Conservation (phyloP, 2,797 vertebrate genomes). For the Podarcis lilfordi region DNA sequence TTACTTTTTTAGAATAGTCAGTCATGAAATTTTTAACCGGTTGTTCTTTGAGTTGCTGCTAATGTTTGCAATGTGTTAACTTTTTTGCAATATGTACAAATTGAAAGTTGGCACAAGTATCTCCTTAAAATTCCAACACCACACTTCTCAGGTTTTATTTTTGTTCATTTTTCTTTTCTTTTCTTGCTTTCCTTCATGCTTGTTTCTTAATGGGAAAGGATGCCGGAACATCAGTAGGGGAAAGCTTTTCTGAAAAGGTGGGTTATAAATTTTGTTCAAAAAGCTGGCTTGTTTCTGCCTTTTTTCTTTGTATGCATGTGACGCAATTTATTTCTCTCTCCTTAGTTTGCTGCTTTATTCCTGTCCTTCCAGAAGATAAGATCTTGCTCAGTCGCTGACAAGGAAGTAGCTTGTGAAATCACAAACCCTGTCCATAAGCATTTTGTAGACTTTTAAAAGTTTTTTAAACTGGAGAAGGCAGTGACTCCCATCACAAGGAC, state of each 20-base stretch:
- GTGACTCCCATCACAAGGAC: background rate
- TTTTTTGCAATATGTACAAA: background rate
- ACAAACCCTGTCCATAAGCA: background rate
- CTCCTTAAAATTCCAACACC: slow-evolving; percentile 35
- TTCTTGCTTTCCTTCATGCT: slow-evolving; percentile 67
- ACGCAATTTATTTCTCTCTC: slow-evolving; percentile 32
- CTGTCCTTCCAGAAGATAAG: background rate
- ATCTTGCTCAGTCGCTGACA: background rate
- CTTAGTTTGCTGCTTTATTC: slow-evolving; percentile 6
- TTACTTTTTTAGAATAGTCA: slow-evolving; percentile 29
- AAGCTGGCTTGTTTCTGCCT: slow-evolving; percentile 29
- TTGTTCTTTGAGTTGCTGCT: slow-evolving; percentile 30
- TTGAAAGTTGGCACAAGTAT: slow-evolving; percentile 35
- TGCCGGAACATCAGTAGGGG: slow-evolving; percentile 73
- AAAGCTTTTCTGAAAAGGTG: slow-evolving; percentile 75
- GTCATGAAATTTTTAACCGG: background rate
- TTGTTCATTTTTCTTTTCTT: slow-evolving; percentile 68
- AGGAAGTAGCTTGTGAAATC: background rate
- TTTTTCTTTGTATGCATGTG: background rate
- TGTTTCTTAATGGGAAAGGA: slow-evolving; percentile 74
- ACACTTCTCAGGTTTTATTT: slow-evolving; percentile 66
- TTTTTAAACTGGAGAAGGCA: background rate
- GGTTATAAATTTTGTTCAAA: slow-evolving; percentile 61
- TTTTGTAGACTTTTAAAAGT: background rate
- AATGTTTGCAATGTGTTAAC: slow-evolving; percentile 20